Percentiles rank a stretch among this genome's conserved stretches.
Evolutionary conservation across 1,140 invertebrate genomes (phyloP).

Genomic region (Pygmarrhopalites habei): DNA sequence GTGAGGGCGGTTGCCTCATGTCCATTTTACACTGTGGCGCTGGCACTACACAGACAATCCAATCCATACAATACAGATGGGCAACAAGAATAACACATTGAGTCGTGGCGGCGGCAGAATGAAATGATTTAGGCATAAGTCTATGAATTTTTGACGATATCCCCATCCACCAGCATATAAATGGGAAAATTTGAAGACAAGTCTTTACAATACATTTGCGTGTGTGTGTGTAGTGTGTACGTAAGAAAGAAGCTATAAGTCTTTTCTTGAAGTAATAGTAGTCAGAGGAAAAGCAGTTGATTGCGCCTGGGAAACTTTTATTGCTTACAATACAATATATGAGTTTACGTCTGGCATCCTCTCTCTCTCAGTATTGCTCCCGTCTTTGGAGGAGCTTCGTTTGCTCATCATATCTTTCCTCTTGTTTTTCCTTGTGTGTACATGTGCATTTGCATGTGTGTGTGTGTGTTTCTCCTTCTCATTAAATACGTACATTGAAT

Average conservation of each 20-base stretch:
- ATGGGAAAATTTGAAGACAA: not conserved
- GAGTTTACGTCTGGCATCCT: not conserved
- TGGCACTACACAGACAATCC: too few species aligned
- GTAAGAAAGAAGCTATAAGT: too few species aligned
- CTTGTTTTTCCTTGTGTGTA: not conserved
- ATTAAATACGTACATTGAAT: not conserved
- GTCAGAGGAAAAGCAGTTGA: not conserved
- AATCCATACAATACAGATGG: too few species aligned
- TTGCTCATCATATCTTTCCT: not conserved
- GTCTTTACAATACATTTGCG: not conserved
- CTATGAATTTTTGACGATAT: slow-evolving; percentile 13
- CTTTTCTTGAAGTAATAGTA: too few species aligned
- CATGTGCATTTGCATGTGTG: not conserved
- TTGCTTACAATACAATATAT: slow-evolving; percentile 2
- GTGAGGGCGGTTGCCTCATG: too few species aligned
- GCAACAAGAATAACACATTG: too few species aligned
- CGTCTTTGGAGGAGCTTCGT: too few species aligned
- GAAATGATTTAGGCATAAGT: not conserved
- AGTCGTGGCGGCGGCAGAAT: too few species aligned
- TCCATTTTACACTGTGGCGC: too few species aligned
- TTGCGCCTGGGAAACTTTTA: slow-evolving; percentile 6
- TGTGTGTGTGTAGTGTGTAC: not conserved
- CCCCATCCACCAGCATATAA: slow-evolving; percentile 3
- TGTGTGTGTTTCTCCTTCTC: not conserved
- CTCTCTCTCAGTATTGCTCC: not conserved